Evolutionary conservation across 2,888 invertebrate species (phyloP), one percentile per base, ranked within the genome.

Genomic region (Apoda limacodes): DNA sequence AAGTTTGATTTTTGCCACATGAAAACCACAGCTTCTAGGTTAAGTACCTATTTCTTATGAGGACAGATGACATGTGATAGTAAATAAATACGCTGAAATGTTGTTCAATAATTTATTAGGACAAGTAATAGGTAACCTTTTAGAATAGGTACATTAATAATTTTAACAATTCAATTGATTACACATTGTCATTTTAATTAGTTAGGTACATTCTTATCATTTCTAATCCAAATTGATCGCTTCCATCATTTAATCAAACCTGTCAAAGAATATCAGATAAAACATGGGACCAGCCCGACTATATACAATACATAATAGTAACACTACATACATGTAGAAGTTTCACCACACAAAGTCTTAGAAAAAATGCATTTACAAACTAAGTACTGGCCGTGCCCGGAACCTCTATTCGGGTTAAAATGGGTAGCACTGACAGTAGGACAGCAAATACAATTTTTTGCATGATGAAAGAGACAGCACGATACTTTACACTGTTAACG

Each of bases 91-190:
- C 34, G 32, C 14, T 10, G 22, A 26, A 37, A 40, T 45, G 55
- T 59, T 60, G 71, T 70, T 58, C 62, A 66, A 70, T 75, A 70
- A 68, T 78, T 76, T 78, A 75, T 78, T 69, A 66, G 71, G 76
- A 78, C 75, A 74, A 75, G 64, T 71, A 68, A 68, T 71, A 68
- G 57, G 63, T 65, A 76, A 71, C 70, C 68, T 66, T 64, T 62
- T 72, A 65, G 72, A 71, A 68, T 71, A 70, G 69, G 72, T 67
- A 70, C 7, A 17, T 6, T 17, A 71, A 72, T 71, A 69, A 68
- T 70, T 65, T 64, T 68, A 74, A 76, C 72, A 74, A 61, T 69
- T 74, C 61, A 65, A 66, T 66, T 51, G 70, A 68, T 69, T 71
- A 74, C 59, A 17, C 7, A 17, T 7, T 6, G 5, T 6, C 17